A percentile compares a stretch with the other conserved stretches of the same genome.
phyloP scores from a whole-genome alignment of 2,113 vertebrate genomes.

The Leptobrachium leishanense region DNA sequence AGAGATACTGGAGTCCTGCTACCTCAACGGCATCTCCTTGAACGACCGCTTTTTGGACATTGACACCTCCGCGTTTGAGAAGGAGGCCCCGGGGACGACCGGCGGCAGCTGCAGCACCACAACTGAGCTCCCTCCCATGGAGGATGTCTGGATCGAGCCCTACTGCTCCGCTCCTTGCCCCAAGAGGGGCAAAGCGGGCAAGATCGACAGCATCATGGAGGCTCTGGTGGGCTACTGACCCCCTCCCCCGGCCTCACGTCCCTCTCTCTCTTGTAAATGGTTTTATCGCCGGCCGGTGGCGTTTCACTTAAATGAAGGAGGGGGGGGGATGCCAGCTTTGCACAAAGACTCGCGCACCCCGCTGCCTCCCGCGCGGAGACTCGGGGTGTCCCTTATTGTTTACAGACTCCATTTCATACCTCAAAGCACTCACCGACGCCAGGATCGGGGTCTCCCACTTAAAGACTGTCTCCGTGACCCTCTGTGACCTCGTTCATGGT shows the following conservation, averaged over 20 bases:
- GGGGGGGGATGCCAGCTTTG: slow-evolving; percentile 15
- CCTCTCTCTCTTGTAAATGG: neutral
- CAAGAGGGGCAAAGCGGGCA: slow-evolving; percentile 44
- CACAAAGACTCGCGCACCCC: neutral
- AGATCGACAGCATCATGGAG: slow-evolving; percentile 74
- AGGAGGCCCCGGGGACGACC: slow-evolving; percentile 55
- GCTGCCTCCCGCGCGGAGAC: neutral
- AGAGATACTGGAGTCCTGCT: slow-evolving; percentile 64
- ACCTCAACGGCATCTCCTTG: slow-evolving; percentile 64
- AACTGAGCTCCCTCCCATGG: slow-evolving; percentile 24
- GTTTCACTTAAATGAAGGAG: neutral
- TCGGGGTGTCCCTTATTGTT: slow-evolving; percentile 6
- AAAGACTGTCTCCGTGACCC: too few species aligned
- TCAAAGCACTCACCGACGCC: neutral
- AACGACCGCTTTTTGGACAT: slow-evolving; percentile 79
- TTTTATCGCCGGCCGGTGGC: too few species aligned
- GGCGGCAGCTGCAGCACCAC: slow-evolving; percentile 49
- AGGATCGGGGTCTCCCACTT: too few species aligned
- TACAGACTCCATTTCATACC: slow-evolving; percentile 26
- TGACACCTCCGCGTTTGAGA: slow-evolving; percentile 72
- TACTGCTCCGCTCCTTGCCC: slow-evolving; percentile 50
- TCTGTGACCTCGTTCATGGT: too few species aligned
- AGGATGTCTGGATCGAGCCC: slow-evolving; percentile 47
- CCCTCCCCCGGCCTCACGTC: neutral
- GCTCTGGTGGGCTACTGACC: slow-evolving; percentile 72